Conservation (phyloP, 1,140 invertebrate genomes). For the Bombus consobrinus region DNA sequence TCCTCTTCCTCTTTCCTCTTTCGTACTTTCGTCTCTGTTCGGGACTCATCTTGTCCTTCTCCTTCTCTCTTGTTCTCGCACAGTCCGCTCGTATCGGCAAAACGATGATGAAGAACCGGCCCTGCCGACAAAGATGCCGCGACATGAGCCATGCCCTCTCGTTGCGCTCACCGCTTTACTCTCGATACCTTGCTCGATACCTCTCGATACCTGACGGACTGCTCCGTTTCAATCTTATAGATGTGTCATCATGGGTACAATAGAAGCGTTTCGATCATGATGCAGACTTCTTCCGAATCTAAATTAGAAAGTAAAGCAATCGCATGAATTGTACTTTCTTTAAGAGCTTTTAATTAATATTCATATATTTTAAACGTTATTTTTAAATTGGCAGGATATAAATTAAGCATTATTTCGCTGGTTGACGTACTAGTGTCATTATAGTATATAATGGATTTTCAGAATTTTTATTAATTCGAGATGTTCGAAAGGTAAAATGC, state of each 20-base stretch:
- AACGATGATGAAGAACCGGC: conserved; percentile 78
- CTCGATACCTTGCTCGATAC: conserved; percentile 46
- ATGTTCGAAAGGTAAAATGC: too few species aligned
- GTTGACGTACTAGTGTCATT: too few species aligned
- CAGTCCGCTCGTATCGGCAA: conserved; percentile 71
- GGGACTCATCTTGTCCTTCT: conserved; percentile 8
- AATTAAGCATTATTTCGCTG: too few species aligned
- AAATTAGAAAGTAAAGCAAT: too few species aligned
- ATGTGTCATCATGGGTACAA: background rate
- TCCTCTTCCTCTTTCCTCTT: conserved; percentile 13
- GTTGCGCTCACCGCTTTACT: conserved; percentile 51
- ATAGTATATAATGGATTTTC: too few species aligned
- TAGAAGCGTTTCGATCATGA: too few species aligned
- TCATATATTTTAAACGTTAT: too few species aligned
- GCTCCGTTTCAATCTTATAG: conserved; percentile 7
- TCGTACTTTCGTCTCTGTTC: conserved; percentile 23
- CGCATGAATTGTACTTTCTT: background rate
- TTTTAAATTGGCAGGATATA: too few species aligned
- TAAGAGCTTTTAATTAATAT: too few species aligned
- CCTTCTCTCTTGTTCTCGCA: conserved; percentile 27
- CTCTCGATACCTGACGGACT: conserved; percentile 51
- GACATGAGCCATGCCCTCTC: conserved; percentile 74
- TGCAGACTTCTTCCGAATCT: background rate
- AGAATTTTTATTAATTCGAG: too few species aligned
- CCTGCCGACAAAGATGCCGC: conserved; percentile 78